These are phyloP conservation scores for Drosophila flavopinicola DNA, from an alignment of 2,888 invertebrate species.

Conservation along the genomic window DNA sequence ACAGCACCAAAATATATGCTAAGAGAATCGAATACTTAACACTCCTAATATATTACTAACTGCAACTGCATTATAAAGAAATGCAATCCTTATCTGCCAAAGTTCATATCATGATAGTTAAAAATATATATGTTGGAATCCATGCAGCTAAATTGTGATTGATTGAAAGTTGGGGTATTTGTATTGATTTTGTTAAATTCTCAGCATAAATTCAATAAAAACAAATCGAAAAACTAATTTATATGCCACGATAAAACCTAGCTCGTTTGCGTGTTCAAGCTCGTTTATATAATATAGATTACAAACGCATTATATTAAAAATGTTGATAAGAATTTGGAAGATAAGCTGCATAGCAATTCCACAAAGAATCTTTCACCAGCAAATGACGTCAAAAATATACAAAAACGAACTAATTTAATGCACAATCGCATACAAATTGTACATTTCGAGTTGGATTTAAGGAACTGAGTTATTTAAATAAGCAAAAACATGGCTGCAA, in stretches of 20 bases:
- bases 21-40: no score
- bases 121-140: no score
- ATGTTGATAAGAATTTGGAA: constrained; percentile 21
- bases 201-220: no score
- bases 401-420: neutral
- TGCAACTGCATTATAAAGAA: no score
- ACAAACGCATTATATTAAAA: constrained; percentile 4
- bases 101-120: no score
- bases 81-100: no score
- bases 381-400: neutral
- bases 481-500: neutral
- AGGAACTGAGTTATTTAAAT: neutral
- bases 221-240: neutral
- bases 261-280: neutral
- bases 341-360: constrained; percentile 24
- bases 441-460: neutral
- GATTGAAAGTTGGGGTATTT: no score
- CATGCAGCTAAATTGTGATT: no score
- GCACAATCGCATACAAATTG: neutral
- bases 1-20: no score
- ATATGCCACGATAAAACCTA: neutral
- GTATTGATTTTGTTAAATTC: no score
- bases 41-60: no score
- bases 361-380: neutral
- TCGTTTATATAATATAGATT: constrained; percentile 20